Conservation (phyloP, 1,140 invertebrate genomes). For the Marisa cornuarietis region DNA sequence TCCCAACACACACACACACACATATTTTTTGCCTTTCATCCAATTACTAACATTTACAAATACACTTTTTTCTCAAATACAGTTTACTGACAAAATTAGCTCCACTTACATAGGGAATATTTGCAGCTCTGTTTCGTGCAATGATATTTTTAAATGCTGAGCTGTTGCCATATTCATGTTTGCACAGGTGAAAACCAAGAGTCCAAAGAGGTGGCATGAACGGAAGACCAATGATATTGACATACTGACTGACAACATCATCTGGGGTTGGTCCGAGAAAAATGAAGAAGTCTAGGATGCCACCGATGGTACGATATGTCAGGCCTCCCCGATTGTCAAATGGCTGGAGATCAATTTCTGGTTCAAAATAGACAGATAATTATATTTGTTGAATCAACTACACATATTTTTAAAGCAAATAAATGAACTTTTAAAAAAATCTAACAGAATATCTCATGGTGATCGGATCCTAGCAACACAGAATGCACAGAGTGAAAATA, state of each 20-base stretch:
- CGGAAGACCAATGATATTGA: conserved; percentile 66
- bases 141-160: conserved; percentile 43
- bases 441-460: too few relatives aligned
- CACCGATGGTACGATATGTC: conserved; percentile 59
- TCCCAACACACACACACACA: background rate
- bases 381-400: too few relatives aligned
- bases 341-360: conserved; percentile 77
- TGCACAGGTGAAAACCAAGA: conserved; percentile 56
- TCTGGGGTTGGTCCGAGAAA: conserved; percentile 70
- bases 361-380: too few relatives aligned
- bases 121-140: conserved; percentile 44
- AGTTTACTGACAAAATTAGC: background rate
- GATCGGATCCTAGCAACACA: too few relatives aligned
- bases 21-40: background rate
- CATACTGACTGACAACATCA: conserved; percentile 80
- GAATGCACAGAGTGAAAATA: too few relatives aligned
- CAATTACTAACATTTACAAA: conserved; percentile 1
- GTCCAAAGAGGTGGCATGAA: conserved; percentile 57
- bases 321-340: conserved; percentile 14
- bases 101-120: conserved; percentile 49
- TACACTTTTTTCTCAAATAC: background rate
- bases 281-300: conserved; percentile 63
- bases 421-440: too few relatives aligned
- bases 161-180: conserved; percentile 45
- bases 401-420: too few relatives aligned